Evolutionary conservation across 2,888 invertebrate species (phyloP).

Genomic region (Eupsilia transversa): DNA sequence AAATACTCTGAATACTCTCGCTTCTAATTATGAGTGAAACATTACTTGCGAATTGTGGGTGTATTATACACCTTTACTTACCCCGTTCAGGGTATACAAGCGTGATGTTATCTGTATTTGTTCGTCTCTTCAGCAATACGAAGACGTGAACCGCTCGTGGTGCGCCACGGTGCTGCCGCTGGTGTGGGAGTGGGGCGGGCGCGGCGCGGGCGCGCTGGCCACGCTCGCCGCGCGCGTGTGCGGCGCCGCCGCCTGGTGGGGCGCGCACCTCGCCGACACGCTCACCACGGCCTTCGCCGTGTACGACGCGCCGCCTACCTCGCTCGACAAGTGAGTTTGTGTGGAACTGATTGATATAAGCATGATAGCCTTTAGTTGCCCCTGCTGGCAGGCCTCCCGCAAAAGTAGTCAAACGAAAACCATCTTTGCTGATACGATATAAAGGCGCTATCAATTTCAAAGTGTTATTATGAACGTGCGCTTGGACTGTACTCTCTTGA

Average conservation of each 20-base stretch:
- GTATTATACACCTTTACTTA: background rate
- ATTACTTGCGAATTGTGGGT: background rate
- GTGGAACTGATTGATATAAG: too few relatives aligned
- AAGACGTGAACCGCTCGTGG: conserved; percentile 78
- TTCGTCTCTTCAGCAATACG: conserved; percentile 76
- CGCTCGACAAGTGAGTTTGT: conserved; percentile 94
- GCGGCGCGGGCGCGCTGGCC: conserved; percentile 94
- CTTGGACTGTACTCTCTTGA: background rate
- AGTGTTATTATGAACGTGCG: background rate
- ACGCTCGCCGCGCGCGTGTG: conserved; percentile 95
- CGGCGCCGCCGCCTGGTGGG: conserved; percentile 96
- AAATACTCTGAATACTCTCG: background rate
- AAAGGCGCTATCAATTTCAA: background rate
- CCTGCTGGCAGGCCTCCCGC: background rate
- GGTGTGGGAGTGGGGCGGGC: conserved; percentile 94
- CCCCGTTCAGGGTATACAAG: too few relatives aligned
- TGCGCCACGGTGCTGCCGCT: conserved; percentile 81
- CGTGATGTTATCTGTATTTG: background rate
- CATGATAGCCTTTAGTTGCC: background rate
- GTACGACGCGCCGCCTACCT: conserved; percentile 94
- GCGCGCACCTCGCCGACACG: conserved; percentile 96
- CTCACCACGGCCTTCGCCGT: conserved; percentile 95
- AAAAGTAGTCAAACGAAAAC: background rate
- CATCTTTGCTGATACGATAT: background rate
- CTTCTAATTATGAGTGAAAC: background rate